Evolutionary conservation across 2,113 vertebrate genomes (phyloP).

Genomic region (Stegostoma tigrinum): DNA sequence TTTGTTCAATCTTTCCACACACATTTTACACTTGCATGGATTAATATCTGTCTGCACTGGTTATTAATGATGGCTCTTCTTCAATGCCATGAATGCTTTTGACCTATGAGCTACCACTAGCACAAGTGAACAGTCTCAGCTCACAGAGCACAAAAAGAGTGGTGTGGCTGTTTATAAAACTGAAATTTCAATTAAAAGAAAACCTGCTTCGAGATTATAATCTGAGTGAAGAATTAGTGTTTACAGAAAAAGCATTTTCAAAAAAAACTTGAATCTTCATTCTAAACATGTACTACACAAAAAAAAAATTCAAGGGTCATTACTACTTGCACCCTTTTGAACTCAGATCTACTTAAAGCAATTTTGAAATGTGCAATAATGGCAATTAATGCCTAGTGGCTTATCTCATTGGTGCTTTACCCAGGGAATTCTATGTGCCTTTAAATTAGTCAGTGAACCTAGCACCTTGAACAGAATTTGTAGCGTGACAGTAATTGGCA

Average conservation of each 20-base stretch:
- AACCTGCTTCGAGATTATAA: background rate
- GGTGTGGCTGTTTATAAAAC: background rate
- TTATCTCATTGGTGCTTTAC: background rate
- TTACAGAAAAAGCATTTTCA: background rate
- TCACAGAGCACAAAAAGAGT: background rate
- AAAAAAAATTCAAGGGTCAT: background rate
- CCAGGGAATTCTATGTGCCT: background rate
- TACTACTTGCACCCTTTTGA: background rate
- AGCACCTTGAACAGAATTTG: background rate
- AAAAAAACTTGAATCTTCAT: background rate
- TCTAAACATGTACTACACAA: background rate
- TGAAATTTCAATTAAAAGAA: background rate
- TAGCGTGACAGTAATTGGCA: background rate
- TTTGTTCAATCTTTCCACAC: background rate
- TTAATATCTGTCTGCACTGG: background rate
- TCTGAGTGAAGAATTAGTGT: background rate
- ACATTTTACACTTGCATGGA: background rate
- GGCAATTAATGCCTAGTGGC: background rate
- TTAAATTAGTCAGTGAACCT: slow-evolving; percentile 9
- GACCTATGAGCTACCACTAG: background rate
- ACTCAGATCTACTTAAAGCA: background rate
- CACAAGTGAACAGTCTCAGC: background rate
- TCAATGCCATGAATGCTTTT: background rate
- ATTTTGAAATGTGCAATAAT: background rate
- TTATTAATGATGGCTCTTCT: background rate